These are phyloP conservation scores for Synergus japonicus DNA, from an alignment of 2,888 invertebrate genomes.

Conservation along the genomic window DNA sequence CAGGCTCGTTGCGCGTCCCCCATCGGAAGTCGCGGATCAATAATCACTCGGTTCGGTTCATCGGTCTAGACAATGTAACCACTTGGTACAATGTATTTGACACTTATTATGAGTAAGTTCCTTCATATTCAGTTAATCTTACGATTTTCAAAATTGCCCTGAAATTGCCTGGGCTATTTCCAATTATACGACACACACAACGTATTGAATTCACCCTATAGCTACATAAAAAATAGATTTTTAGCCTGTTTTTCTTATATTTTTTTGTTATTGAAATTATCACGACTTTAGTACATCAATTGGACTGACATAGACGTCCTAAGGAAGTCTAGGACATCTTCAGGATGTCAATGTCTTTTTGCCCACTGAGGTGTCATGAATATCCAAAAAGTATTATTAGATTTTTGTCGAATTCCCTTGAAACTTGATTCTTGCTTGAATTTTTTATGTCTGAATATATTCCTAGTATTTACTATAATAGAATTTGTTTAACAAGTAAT, in stretches of 20 bases:
- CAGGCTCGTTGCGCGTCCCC: conserved; percentile 56
- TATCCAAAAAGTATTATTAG: not conserved
- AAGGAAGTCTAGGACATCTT: too few species aligned
- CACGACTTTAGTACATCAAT: too few species aligned
- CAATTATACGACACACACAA: not conserved
- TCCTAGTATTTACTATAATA: too few species aligned
- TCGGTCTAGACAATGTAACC: conserved; percentile 53
- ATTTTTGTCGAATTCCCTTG: not conserved
- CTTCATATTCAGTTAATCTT: not conserved
- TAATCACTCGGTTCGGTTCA: conserved; percentile 59
- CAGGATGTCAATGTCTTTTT: too few species aligned
- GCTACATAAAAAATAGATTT: not conserved
- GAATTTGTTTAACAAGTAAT: too few species aligned
- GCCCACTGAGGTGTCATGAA: not conserved
- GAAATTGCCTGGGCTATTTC: not conserved
- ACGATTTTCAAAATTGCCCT: not conserved
- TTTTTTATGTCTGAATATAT: not conserved
- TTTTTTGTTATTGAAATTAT: too few species aligned
- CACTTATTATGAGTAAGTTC: conserved; percentile 30
- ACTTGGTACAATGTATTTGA: conserved; percentile 35
- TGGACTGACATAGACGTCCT: too few species aligned
- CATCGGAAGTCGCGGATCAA: conserved; percentile 63
- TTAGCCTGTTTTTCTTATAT: not conserved
- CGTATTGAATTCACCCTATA: conserved; percentile 7
- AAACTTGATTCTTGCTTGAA: not conserved